Percentiles rank a stretch among this genome's conserved stretches.
phyloP scores from a whole-genome alignment of 2,888 invertebrate genomes.

The Cylindroiulus punctatus region DNA sequence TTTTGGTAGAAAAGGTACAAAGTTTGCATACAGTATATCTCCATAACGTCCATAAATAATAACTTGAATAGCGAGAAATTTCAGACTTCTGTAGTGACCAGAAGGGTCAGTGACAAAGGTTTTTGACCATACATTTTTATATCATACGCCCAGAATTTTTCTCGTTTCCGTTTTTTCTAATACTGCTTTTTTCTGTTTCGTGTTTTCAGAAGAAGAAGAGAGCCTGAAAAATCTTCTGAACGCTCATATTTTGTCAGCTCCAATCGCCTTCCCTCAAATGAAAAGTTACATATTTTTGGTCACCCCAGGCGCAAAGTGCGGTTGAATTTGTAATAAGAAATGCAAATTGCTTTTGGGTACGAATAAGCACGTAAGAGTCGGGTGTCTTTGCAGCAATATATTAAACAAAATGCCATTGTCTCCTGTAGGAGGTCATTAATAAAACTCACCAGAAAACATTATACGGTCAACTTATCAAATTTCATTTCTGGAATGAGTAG shows the following conservation, averaged over 20 bases:
- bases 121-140: slow-evolving; percentile 13
- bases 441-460: slow-evolving; percentile 19
- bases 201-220: neutral
- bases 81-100: neutral
- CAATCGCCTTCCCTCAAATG: slow-evolving; percentile 15
- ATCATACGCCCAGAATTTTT: slow-evolving; percentile 23
- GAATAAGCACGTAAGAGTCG: slow-evolving; percentile 14
- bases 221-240: neutral
- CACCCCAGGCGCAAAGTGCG: slow-evolving; percentile 38
- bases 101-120: neutral
- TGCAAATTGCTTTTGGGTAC: slow-evolving; percentile 27
- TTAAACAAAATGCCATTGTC: slow-evolving; percentile 42
- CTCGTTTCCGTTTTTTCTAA: neutral
- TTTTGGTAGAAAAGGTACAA: too few species aligned
- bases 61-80: neutral
- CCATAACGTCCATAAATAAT: neutral
- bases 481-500: neutral
- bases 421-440: slow-evolving; percentile 24
- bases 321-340: slow-evolving; percentile 29
- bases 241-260: slow-evolving; percentile 1
- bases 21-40: neutral
- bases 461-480: neutral
- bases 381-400: slow-evolving; percentile 13
- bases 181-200: neutral
- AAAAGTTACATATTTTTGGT: slow-evolving; percentile 41